Conservation (phyloP, 2,113 vertebrate species). For the Nycticorax nycticorax region DNA sequence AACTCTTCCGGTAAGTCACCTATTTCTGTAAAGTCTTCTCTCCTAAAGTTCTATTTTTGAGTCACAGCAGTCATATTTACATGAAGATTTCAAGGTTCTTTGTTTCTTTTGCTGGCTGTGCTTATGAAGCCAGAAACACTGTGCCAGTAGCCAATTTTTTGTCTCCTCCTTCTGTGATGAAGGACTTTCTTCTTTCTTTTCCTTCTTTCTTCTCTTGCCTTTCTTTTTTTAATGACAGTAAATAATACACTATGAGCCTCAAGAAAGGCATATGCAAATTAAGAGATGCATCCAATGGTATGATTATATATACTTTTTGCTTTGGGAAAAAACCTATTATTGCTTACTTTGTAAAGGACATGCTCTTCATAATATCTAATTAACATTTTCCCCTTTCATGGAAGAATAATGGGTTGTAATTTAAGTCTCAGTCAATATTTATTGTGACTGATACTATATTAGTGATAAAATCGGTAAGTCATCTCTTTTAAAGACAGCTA, state of each 20-base stretch:
- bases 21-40: background rate
- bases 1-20: background rate
- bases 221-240: background rate
- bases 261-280: background rate
- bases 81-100: background rate
- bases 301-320: background rate
- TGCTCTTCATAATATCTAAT: background rate
- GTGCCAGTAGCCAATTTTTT: background rate
- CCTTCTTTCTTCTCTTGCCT: background rate
- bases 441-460: constrained; percentile 11
- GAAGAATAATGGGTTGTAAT: background rate
- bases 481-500: background rate
- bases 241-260: background rate
- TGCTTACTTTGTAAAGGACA: background rate
- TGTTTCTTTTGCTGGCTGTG: background rate
- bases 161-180: background rate
- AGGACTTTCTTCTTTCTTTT: background rate
- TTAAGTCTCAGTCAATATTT: constrained; percentile 17
- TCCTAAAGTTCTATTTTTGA: background rate
- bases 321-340: background rate
- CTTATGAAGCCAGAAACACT: background rate
- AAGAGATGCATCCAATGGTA: background rate
- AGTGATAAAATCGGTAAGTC: background rate
- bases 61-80: background rate
- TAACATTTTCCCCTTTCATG: background rate